Conservation (phyloP, 2,113 vertebrate species). For the Engraulis encrasicolus region DNA sequence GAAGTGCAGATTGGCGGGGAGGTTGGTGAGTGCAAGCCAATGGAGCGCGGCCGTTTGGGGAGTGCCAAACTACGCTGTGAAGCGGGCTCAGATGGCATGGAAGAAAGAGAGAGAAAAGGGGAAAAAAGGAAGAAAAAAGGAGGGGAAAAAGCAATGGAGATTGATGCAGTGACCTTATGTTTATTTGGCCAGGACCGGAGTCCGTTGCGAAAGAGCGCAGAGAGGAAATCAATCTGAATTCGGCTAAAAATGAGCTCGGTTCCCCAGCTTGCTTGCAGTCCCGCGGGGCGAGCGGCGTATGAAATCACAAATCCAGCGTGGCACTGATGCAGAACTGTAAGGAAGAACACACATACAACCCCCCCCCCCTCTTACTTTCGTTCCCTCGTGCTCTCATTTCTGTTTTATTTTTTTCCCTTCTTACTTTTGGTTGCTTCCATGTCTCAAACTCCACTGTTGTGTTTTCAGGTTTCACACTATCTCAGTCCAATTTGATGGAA, state of each 20-base stretch:
- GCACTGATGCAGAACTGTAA: conserved; percentile 37
- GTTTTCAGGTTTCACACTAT: background rate
- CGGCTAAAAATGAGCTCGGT: conserved; percentile 39
- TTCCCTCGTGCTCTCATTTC: background rate
- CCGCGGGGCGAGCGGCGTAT: conserved; percentile 28
- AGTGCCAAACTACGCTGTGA: conserved; percentile 39
- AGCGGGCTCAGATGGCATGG: conserved; percentile 42
- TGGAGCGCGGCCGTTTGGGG: conserved; percentile 21
- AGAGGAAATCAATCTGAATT: conserved; percentile 52
- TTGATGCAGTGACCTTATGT: conserved; percentile 54
- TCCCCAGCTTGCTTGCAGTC: conserved; percentile 26
- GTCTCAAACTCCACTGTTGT: conserved; percentile 14
- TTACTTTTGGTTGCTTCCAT: background rate
- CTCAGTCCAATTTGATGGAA: conserved; percentile 29
- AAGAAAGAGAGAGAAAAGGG: no score
- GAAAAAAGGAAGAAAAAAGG: no score
- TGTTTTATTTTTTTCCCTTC: background rate
- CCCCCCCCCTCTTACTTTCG: conserved; percentile 6
- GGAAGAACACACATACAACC: conserved; percentile 36
- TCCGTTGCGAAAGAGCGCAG: conserved; percentile 38
- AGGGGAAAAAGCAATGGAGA: conserved; percentile 40
- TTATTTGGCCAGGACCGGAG: conserved; percentile 37
- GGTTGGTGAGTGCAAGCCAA: conserved; percentile 4
- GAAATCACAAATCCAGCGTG: conserved; percentile 50
- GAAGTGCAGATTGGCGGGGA: background rate